These are phyloP conservation scores for Sitta europaea DNA, from an alignment of 2,113 vertebrate species.

Conservation along the genomic window DNA sequence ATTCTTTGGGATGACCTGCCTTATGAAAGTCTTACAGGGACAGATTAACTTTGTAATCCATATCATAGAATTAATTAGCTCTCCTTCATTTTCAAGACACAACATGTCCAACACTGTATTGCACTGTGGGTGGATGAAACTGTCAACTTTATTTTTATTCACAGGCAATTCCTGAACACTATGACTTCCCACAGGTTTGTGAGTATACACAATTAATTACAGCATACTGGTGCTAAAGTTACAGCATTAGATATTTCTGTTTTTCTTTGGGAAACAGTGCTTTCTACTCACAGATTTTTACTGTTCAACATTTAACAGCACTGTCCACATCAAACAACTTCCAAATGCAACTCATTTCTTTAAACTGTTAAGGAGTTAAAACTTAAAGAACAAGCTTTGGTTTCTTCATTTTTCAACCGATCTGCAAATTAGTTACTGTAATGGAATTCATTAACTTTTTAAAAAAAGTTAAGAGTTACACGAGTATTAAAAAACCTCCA, in stretches of 20 bases:
- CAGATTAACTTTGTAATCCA: neutral
- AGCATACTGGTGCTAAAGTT: conserved; percentile 10
- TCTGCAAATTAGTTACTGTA: neutral
- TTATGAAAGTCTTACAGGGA: neutral
- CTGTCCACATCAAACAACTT: neutral
- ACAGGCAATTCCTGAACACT: neutral
- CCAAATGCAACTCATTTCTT: neutral
- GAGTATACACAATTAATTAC: neutral
- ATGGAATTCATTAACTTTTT: neutral
- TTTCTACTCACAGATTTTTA: neutral
- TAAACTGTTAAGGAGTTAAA: neutral
- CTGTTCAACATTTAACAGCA: neutral
- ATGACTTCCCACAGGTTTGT: neutral
- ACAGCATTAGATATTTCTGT: neutral
- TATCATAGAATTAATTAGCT: neutral
- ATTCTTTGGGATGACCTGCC: neutral
- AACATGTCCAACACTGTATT: neutral
- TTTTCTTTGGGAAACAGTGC: conserved; percentile 32
- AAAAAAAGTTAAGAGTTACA: neutral
- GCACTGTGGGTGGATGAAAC: neutral
- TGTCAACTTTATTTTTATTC: conserved; percentile 34
- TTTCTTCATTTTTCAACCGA: conserved; percentile 17
- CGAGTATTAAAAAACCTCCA: neutral
- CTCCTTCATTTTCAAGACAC: neutral
- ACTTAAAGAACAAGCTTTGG: conserved; percentile 24